Base-by-base conservation (phyloP, 2,113 vertebrate genomes). In the Pavo muticus region DNA sequence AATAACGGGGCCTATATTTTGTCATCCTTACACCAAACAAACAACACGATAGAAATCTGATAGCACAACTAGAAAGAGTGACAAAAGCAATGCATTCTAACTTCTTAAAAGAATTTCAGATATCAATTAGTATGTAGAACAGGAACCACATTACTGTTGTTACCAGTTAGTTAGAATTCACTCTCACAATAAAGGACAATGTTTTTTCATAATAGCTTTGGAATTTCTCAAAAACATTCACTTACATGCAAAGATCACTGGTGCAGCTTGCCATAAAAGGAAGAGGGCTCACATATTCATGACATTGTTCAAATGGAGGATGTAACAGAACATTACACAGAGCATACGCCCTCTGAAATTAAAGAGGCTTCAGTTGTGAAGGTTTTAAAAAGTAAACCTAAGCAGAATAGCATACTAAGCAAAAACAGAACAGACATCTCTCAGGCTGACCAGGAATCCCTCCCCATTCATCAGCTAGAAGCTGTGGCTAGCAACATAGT, bases 161-260 rank as follows among this genome's bases (percentile, higher is more conserved):
- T 60, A 71, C 48, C 48, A 50, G 48, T 50, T 24, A 45, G 52
- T 60, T 72, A 18, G 5, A 67, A 84, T 27, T 68, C 4, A 32
- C 86, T 81, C 21, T 68, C 15, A 64, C 12, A 4, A 57, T 11
- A 56, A 1, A 63, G 4, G 8, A 72, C 18, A 3, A 1, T 5
- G 3, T 0, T 47, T 81, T 81, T 77, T 60, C 3, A 32, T 7
- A 64, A 45, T 2, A 90, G 50, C 19, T 93, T 85, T 80, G 13
- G 39, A 94, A 48, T 75, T 32, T 50, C 6, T 17, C 27, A 47
- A 61, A 77, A 87, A 14, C 11, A 39, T 50, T 80, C 84, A 98
- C 99, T 99, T 98, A 99, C 99, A 97, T 97, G 97, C 99, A 99
- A 87, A 99, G 98, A 90, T 99, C 99, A 10, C 98, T 99, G 93